phyloP scores from a whole-genome alignment of 2,888 invertebrate genomes.

The Sinhomidia bicolor region DNA sequence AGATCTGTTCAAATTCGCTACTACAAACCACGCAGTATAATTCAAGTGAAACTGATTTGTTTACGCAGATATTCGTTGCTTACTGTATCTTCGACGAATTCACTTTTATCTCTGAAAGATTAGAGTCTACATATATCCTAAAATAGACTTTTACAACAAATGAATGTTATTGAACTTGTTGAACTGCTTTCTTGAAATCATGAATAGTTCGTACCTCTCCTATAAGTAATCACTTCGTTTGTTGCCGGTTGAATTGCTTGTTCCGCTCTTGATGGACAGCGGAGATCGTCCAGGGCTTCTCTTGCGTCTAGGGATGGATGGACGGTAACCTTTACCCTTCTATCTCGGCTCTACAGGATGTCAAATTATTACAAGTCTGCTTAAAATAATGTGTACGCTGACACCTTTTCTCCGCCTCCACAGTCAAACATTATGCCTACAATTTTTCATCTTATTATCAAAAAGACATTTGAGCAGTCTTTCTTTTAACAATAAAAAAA shows the following conservation, averaged over 20 bases:
- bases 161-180: too few species aligned
- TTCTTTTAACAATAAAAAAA: neutral
- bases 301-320: constrained; percentile 78
- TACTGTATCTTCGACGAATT: too few species aligned
- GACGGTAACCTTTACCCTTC: constrained; percentile 77
- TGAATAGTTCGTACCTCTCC: constrained; percentile 82
- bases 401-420: neutral
- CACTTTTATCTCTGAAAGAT: too few species aligned
- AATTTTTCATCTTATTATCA: neutral
- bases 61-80: too few species aligned
- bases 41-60: too few species aligned
- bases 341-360: constrained; percentile 77
- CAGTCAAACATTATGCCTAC: constrained; percentile 2
- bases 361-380: neutral
- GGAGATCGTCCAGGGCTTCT: constrained; percentile 79
- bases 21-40: too few species aligned
- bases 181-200: too few species aligned
- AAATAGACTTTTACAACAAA: too few species aligned
- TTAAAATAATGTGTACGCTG: neutral
- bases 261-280: constrained; percentile 79
- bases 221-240: constrained; percentile 82
- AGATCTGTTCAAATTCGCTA: too few species aligned
- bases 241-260: constrained; percentile 82
- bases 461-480: neutral
- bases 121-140: too few species aligned